These are phyloP conservation scores for Chiloscyllium plagiosum DNA, from an alignment of 2,113 vertebrate genomes.

Conservation along the genomic window DNA sequence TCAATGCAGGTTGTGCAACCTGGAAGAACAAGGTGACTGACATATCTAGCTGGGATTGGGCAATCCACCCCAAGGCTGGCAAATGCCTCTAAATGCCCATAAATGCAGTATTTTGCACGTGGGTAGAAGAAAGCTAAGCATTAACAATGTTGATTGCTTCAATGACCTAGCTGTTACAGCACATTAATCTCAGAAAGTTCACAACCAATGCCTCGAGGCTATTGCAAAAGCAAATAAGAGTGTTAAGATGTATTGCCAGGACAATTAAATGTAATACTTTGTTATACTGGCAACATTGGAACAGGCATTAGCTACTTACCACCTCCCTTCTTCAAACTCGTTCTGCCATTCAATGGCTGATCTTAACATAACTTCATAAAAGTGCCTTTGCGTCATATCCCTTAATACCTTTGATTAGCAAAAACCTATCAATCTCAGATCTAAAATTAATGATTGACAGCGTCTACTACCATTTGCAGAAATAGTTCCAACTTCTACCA, in stretches of 20 bases:
- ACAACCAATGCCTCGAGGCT: not conserved
- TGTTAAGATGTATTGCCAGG: not conserved
- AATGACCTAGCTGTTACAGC: not conserved
- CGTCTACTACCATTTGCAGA: too few relatives aligned
- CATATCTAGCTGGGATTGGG: not conserved
- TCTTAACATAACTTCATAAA: not conserved
- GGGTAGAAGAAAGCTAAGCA: not conserved
- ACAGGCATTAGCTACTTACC: not conserved
- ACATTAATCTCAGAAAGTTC: conserved; percentile 3
- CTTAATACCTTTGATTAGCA: not conserved
- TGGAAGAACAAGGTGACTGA: not conserved
- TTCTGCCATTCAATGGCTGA: not conserved
- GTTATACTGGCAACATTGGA: not conserved
- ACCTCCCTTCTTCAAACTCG: not conserved
- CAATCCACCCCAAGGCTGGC: not conserved
- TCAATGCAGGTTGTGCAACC: not conserved
- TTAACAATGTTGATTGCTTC: not conserved
- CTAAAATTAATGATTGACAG: not conserved
- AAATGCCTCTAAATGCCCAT: not conserved
- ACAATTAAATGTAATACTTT: not conserved
- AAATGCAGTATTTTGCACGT: not conserved
- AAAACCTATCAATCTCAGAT: not conserved
- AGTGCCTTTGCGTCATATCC: not conserved
- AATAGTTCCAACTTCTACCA: too few relatives aligned
- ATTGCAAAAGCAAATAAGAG: not conserved